Evolutionary conservation across 2,113 vertebrate species (phyloP).

Genomic region (Platysternon megacephalum): DNA sequence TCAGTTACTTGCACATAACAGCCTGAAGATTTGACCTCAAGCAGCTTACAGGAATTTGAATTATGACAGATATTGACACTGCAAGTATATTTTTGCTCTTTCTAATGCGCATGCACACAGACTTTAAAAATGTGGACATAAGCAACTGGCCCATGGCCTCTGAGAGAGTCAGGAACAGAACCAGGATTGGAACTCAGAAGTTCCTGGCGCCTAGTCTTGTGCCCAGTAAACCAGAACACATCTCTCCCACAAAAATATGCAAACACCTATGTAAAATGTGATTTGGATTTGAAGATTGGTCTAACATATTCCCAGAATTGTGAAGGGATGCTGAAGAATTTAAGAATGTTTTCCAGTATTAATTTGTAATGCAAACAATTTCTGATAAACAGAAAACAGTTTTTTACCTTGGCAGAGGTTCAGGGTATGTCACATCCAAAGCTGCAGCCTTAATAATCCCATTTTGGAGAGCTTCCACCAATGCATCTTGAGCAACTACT

Average conservation of each 20-base stretch:
- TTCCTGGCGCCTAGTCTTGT: background rate
- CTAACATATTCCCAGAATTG: background rate
- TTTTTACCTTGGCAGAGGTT: conserved; percentile 85
- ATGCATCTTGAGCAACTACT: conserved; percentile 85
- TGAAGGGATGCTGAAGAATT: background rate
- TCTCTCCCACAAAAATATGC: background rate
- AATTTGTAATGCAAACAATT: background rate
- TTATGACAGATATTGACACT: background rate
- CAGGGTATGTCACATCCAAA: conserved; percentile 84
- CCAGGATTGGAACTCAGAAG: background rate
- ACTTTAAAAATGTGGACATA: background rate
- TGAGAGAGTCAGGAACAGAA: background rate
- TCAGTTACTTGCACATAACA: background rate
- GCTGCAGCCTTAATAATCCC: conserved; percentile 79
- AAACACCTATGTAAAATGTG: background rate
- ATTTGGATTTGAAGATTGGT: background rate
- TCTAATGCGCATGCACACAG: background rate
- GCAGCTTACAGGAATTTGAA: background rate
- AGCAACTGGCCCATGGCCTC: background rate
- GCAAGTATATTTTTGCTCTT: background rate
- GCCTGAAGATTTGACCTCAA: background rate
- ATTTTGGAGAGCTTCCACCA: conserved; percentile 81
- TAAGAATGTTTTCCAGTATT: background rate
- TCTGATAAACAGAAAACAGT: background rate
- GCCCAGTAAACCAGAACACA: background rate